Evolutionary conservation across 2,797 vertebrate species (phyloP), one percentile per base, ranked within the genome.

Genomic region (Danio albolineatus): DNA sequence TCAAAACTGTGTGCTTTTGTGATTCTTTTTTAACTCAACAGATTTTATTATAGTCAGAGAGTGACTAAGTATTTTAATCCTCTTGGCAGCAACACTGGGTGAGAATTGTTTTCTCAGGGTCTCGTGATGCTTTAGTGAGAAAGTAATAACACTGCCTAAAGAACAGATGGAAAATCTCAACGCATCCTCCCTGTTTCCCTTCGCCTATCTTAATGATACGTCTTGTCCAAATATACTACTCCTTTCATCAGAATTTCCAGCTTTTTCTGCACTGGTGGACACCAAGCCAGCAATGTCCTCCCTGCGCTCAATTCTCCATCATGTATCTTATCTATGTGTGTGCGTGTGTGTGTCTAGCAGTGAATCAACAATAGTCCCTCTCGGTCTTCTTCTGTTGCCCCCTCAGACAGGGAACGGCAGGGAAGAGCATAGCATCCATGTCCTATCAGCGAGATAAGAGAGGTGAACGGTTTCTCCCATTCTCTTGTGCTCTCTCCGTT

Each of bases 171-270:
- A 94, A 95, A 93, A 92, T 85, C 73, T 93, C 91, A 76, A 86
- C 79, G 81, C 91, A 92, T 92, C 92, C 90, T 90, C 91, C 90
- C 87, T 87, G 80, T 86, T 85, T 87, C 87, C 92, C 93, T 91
- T 83, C 85, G 86, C 89, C 90, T 93, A 94, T 94, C 93, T 95
- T 94, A 95, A 94, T 91, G 91, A 95, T 91, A 95, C 78, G 92
- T 92, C 93, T 94, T 94, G 90, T 92, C 92, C 94, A 95, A 96
- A 94, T 87, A 93, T 86, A 94, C 91, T 92, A 93, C 91, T 93
- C 90, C 90, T 95, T 95, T 94, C 95, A 95, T 95, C 93, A 94
- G 92, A 94, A 89, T 91, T 94, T 95, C 93, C 93, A 95, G 88
- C 88, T 90, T 79, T 83, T 89, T 88, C 91, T 91, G 87, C 86